Evolutionary conservation across 2,797 vertebrate species (phyloP), one percentile per base, ranked within the genome.

Genomic region (Aythya fuligula): DNA sequence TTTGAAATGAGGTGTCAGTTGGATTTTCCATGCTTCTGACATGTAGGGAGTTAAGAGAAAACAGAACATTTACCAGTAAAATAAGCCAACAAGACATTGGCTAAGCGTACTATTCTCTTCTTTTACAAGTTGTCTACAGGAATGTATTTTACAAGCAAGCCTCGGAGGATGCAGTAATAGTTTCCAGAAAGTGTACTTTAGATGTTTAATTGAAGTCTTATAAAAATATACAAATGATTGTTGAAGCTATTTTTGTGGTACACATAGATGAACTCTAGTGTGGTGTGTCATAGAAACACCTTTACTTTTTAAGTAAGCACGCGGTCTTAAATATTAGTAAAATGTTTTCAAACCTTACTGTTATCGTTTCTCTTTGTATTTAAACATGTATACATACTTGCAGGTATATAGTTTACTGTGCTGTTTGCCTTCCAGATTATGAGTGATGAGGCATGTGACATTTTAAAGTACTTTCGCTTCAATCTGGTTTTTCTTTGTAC

Each of bases 221-320:
- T 2, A 61, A 64, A 89, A 80, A 69, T 61, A 83, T 3, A 13
- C 22, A 71, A 34, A 30, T 80, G 39, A 64, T 83, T 83, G n/a
- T 80, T 85, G 78, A 87, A 83, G 34, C 30, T 88, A 45, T 90
- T 91, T 94, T 70, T 81, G 38, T 76, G 86, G 16, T 11, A 47
- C 32, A 6, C 69, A 74, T 54, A 75, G 32, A 14, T 81, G 71
- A 82, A 61, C 15, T 16, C 28, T 51, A 61, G 41, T 83, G 30
- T 82, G 54, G n/a, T 3, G 3, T 84, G 86, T 88, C 64, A 16
- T 85, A 22, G 51, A 62, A 73, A 69, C n/a, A 51, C 45, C 38
- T 85, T 62, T 79, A 36, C 54, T 87, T 87, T 87, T 61, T 18
- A 64, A 93, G 60, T 76, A 91, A 87, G 19, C 28, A 75, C 5